Conservation (phyloP, 64 coral and sea anemone genomes). For the Pocillopora damicornis region DNA sequence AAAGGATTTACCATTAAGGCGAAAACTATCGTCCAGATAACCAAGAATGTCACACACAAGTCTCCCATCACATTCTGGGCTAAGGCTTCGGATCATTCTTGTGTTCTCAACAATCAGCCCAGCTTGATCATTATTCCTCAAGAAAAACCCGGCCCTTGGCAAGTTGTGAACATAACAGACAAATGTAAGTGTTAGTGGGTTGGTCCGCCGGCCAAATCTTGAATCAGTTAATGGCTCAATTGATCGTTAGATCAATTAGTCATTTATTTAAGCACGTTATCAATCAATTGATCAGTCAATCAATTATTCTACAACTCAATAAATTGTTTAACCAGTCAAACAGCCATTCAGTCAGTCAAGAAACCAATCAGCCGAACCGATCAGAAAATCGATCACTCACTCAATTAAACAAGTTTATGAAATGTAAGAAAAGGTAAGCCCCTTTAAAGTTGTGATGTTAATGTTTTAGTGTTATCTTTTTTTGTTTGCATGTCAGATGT, state of each 20-base stretch:
- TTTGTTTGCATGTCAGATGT: background rate
- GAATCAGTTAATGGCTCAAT: too few species aligned
- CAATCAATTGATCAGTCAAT: too few species aligned
- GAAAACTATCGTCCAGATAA: constrained; percentile 54
- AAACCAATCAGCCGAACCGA: too few species aligned
- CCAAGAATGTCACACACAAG: constrained; percentile 59
- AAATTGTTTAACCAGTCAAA: too few species aligned
- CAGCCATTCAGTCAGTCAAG: too few species aligned
- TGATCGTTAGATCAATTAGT: too few species aligned
- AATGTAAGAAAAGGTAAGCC: background rate
- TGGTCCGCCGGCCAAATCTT: too few species aligned
- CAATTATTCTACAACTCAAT: too few species aligned
- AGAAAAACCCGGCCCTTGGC: constrained; percentile 22
- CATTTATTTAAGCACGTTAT: too few species aligned
- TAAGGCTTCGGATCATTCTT: background rate
- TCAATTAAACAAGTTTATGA: background rate
- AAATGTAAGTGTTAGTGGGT: constrained; percentile 30
- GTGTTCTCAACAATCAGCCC: constrained; percentile 79
- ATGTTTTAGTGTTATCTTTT: background rate
- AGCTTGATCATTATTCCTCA: constrained; percentile 67
- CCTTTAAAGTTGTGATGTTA: background rate
- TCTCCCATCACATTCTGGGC: constrained; percentile 63
- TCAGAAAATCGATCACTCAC: too few species aligned
- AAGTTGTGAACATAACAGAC: constrained; percentile 48
- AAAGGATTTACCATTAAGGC: constrained; percentile 39